Evolutionary conservation across 2,888 invertebrate genomes (phyloP).

Genomic region (Drosophila merina): DNA sequence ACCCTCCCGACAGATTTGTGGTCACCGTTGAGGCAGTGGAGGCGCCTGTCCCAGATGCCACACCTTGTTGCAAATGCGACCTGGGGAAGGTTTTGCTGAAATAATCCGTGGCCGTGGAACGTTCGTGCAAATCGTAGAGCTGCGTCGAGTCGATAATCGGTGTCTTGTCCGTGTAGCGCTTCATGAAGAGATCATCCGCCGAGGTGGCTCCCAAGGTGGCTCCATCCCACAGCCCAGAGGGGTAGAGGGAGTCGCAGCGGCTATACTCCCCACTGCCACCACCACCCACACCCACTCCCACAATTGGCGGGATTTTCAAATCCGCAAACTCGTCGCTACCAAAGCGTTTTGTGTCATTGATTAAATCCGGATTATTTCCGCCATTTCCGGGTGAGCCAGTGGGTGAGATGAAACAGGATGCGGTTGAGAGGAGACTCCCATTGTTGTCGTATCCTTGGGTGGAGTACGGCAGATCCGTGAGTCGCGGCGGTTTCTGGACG

Average conservation of each 20-base stretch:
- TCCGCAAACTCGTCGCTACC: slow-evolving; percentile 85
- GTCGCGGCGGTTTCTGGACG: slow-evolving; percentile 89
- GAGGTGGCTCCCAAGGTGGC: slow-evolving; percentile 70
- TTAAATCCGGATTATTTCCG: slow-evolving; percentile 93
- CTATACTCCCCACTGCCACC: slow-evolving; percentile 90
- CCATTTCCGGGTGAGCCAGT: slow-evolving; percentile 90
- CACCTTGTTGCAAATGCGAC: slow-evolving; percentile 77
- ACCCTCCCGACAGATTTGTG: slow-evolving; percentile 76
- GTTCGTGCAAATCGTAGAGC: slow-evolving; percentile 82
- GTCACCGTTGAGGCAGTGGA: slow-evolving; percentile 82
- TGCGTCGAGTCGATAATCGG: slow-evolving; percentile 88
- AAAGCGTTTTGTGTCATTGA: slow-evolving; percentile 91
- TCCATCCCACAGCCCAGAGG: slow-evolving; percentile 91
- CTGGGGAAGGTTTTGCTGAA: slow-evolving; percentile 87
- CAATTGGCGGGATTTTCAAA: slow-evolving; percentile 81
- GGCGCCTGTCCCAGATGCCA: slow-evolving; percentile 46
- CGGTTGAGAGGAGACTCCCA: slow-evolving; percentile 87
- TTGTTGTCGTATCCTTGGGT: slow-evolving; percentile 89
- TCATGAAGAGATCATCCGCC: slow-evolving; percentile 85
- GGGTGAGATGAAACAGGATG: slow-evolving; percentile 89
- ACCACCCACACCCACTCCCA: slow-evolving; percentile 9
- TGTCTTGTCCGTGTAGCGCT: slow-evolving; percentile 89
- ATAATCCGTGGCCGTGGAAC: slow-evolving; percentile 85
- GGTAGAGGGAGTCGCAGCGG: slow-evolving; percentile 90
- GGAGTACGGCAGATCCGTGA: slow-evolving; percentile 88